A percentile compares a stretch with the other conserved stretches of the same genome.
Evolutionary conservation across 2,888 invertebrate genomes (phyloP).

Genomic region (Stenodema calcarata): DNA sequence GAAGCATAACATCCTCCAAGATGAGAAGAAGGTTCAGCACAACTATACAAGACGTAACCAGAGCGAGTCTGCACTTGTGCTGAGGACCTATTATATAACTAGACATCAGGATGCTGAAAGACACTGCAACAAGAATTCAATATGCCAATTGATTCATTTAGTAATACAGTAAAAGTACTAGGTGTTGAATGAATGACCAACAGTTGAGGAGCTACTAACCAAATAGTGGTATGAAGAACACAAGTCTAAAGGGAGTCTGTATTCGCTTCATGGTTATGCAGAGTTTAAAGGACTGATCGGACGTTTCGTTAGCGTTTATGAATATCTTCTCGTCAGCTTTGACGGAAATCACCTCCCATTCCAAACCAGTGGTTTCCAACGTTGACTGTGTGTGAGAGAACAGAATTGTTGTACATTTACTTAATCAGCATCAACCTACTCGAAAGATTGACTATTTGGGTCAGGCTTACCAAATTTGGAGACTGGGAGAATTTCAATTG

Average conservation of each 20-base stretch:
- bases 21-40: not conserved
- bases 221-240: conserved; percentile 11
- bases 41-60: not conserved
- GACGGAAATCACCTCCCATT: conserved; percentile 19
- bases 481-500: conserved; percentile 30
- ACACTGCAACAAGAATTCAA: conserved; percentile 8
- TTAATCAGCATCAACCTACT: too few relatives aligned
- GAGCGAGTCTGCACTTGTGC: conserved; percentile 1
- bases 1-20: conserved; percentile 12
- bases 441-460: not conserved
- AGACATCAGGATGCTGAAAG: not conserved
- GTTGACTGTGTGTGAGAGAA: too few relatives aligned
- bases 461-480: not conserved
- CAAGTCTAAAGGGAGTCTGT: not conserved
- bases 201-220: too few relatives aligned
- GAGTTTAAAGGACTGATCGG: conserved; percentile 10
- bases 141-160: not conserved
- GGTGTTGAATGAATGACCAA: not conserved
- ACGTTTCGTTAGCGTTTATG: not conserved
- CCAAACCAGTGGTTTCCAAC: not conserved
- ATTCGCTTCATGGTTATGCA: not conserved
- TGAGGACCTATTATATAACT: conserved; percentile 4
- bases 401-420: too few relatives aligned
- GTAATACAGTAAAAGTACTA: too few relatives aligned
- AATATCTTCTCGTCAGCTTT: not conserved